Evolutionary conservation across 2,888 invertebrate species (phyloP).

Genomic region (Meiosimyza decipiens): DNA sequence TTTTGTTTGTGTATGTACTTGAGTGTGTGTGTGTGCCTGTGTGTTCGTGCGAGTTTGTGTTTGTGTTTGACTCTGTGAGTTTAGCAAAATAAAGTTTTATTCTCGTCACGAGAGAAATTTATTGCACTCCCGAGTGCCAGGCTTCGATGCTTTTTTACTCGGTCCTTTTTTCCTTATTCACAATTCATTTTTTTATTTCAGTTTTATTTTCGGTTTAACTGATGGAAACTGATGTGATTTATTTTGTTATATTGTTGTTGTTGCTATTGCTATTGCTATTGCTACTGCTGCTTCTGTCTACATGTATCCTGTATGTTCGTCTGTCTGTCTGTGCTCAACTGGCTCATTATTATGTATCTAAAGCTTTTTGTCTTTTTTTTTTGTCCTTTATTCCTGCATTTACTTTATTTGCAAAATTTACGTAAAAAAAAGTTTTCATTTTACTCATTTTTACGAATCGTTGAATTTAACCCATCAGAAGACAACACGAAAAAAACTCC

Average conservation of each 20-base stretch:
- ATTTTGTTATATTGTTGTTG: constrained; percentile 62
- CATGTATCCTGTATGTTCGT: neutral
- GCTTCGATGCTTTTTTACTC: constrained; percentile 57
- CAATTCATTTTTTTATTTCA: constrained; percentile 11
- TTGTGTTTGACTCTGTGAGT: constrained; percentile 45
- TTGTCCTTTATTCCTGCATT: neutral
- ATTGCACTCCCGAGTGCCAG: constrained; percentile 62
- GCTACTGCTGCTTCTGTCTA: constrained; percentile 17
- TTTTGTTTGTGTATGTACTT: constrained; percentile 46
- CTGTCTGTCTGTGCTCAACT: constrained; percentile 22
- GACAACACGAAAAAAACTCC: constrained; percentile 48
- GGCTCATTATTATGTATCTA: constrained; percentile 28
- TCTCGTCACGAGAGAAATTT: constrained; percentile 63
- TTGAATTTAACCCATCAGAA: constrained; percentile 18
- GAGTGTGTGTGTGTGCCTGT: constrained; percentile 41
- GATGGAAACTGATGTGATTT: constrained; percentile 62
- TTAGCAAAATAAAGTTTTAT: constrained; percentile 56
- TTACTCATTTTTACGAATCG: constrained; percentile 20
- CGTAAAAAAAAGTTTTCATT: constrained; percentile 24
- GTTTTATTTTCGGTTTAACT: constrained; percentile 42
- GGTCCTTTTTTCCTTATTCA: too few species aligned
- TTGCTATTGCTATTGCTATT: constrained; percentile 47
- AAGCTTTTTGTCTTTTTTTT: constrained; percentile 8
- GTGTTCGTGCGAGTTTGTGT: constrained; percentile 38
- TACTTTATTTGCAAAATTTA: constrained; percentile 2